Evolutionary conservation across 2,113 vertebrate genomes (phyloP).

Genomic region (Telmatochromis sp.): DNA sequence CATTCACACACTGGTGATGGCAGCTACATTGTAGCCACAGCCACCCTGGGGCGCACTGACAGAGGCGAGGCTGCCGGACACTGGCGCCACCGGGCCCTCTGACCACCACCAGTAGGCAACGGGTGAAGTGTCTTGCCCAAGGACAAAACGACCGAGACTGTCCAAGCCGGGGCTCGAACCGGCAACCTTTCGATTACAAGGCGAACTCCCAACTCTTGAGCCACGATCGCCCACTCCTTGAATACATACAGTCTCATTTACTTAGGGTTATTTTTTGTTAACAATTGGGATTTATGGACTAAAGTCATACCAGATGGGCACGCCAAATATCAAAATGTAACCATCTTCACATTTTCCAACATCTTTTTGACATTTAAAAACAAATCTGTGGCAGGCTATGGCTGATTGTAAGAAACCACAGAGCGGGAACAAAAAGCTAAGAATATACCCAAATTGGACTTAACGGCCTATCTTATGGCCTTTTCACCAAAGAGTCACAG

Average conservation of each 20-base stretch:
- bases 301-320: not conserved
- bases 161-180: too few relatives aligned
- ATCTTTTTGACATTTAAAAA: not conserved
- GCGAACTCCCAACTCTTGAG: too few relatives aligned
- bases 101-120: too few relatives aligned
- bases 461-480: not conserved
- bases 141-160: too few relatives aligned
- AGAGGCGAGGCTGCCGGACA: too few relatives aligned
- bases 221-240: too few relatives aligned
- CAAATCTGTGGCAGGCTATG: not conserved
- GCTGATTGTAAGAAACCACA: not conserved
- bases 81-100: too few relatives aligned
- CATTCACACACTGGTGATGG: too few relatives aligned
- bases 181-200: too few relatives aligned
- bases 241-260: not conserved
- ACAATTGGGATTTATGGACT: not conserved
- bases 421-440: not conserved
- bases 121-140: too few relatives aligned
- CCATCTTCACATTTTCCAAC: not conserved
- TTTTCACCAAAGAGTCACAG: constrained; percentile 2
- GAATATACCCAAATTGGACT: constrained; percentile 25
- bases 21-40: too few relatives aligned
- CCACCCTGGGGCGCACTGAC: too few relatives aligned
- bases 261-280: not conserved
- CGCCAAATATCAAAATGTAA: not conserved